phyloP scores from a whole-genome alignment of 2,888 invertebrate species.

The Lasius platythorax region DNA sequence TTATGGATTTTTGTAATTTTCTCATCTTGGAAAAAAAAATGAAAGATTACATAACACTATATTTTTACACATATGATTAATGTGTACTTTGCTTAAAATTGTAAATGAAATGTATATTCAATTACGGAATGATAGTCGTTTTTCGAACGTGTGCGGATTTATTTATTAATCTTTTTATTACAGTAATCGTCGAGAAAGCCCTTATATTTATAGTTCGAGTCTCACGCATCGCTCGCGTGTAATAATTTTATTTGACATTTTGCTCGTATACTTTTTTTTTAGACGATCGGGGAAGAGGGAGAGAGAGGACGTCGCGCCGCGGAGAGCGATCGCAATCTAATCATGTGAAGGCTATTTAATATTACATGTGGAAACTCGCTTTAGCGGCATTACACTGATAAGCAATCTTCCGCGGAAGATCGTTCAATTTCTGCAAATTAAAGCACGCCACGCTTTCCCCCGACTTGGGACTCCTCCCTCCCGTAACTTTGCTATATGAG shows the following conservation, averaged over 20 bases:
- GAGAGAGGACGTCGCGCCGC: not conserved
- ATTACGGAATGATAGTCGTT: not conserved
- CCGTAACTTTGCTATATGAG: not conserved
- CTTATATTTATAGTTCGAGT: not conserved
- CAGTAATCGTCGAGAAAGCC: not conserved
- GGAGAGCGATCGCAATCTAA: constrained; percentile 63
- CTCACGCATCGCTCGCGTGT: constrained; percentile 38
- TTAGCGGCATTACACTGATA: constrained; percentile 61
- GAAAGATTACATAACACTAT: not conserved
- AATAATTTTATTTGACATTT: constrained; percentile 59
- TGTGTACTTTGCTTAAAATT: not conserved
- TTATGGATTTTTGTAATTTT: not conserved
- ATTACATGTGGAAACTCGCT: constrained; percentile 63
- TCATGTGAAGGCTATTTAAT: constrained; percentile 68
- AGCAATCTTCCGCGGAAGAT: constrained; percentile 44
- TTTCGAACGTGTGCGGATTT: not conserved
- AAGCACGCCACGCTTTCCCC: constrained; percentile 50
- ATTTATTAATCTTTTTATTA: constrained; percentile 8
- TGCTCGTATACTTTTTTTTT: constrained; percentile 64
- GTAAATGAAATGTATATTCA: not conserved
- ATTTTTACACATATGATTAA: not conserved
- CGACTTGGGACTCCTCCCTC: not conserved
- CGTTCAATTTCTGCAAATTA: constrained; percentile 62
- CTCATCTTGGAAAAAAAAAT: not conserved
- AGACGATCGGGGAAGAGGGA: constrained; percentile 37